Evolutionary conservation across 2,113 vertebrate genomes (phyloP).

Genomic region (Paradoxurus hermaphroditus): DNA sequence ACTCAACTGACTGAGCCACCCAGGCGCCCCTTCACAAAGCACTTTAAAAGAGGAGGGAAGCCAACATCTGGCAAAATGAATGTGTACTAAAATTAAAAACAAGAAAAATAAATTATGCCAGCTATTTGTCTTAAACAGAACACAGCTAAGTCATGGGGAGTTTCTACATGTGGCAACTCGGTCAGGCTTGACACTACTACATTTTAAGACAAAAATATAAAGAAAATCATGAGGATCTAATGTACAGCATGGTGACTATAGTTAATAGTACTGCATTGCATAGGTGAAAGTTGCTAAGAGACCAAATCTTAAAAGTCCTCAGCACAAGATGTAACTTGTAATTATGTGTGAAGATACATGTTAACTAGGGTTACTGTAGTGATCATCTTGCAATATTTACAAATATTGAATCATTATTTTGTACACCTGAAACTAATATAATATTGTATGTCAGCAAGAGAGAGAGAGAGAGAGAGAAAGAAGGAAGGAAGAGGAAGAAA

Average conservation of each 20-base stretch:
- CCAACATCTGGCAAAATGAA: not conserved
- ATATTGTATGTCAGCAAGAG: not conserved
- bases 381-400: not conserved
- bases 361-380: not conserved
- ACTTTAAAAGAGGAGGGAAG: not conserved
- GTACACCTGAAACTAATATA: not conserved
- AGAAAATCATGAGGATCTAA: not conserved
- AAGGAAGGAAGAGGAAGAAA: not conserved
- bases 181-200: not conserved
- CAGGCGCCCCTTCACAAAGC: not conserved
- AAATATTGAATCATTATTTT: not conserved
- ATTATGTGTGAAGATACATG: not conserved
- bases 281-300: not conserved
- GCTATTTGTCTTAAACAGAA: not conserved
- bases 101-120: not conserved
- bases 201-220: not conserved
- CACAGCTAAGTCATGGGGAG: not conserved
- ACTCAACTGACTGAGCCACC: too few relatives aligned
- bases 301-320: not conserved
- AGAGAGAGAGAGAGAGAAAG: not conserved
- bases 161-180: not conserved
- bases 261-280: not conserved
- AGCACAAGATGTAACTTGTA: not conserved
- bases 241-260: not conserved
- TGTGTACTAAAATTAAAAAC: conserved; percentile 8